Evolutionary conservation across 2,113 vertebrate species (phyloP).

Genomic region (Sinocyclocheilus grahami): DNA sequence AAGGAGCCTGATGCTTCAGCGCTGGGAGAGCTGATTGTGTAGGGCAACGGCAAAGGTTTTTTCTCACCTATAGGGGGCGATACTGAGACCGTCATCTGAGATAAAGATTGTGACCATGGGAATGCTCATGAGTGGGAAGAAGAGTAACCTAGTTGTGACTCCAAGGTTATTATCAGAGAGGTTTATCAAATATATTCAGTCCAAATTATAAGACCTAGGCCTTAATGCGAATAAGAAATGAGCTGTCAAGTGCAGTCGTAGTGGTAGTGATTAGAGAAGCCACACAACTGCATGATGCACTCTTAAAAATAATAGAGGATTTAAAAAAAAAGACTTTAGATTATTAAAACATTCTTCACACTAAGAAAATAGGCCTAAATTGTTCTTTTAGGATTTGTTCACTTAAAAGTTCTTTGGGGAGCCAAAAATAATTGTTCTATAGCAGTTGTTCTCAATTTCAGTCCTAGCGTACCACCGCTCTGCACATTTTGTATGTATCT

Average conservation of each 20-base stretch:
- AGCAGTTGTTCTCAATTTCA: too few relatives aligned
- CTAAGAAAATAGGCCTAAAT: too few relatives aligned
- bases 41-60: background rate
- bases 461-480: too few relatives aligned
- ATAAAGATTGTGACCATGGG: background rate
- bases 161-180: background rate
- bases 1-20: background rate
- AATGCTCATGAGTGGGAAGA: background rate
- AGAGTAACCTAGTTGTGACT: background rate
- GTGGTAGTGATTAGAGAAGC: background rate
- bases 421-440: too few relatives aligned
- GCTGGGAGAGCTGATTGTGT: background rate
- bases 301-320: too few relatives aligned
- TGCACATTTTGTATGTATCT: too few relatives aligned
- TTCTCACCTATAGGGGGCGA: background rate
- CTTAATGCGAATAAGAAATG: background rate
- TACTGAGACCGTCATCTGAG: background rate
- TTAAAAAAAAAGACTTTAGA: too few relatives aligned
- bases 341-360: too few relatives aligned
- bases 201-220: background rate
- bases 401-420: too few relatives aligned
- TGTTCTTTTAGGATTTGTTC: too few relatives aligned
- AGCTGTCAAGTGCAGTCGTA: background rate
- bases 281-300: background rate
- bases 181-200: background rate